Percentiles rank a stretch among this genome's conserved stretches.
These are phyloP conservation scores for Cephalotes varians DNA, from an alignment of 2,888 invertebrate species.

Conservation along the genomic window DNA sequence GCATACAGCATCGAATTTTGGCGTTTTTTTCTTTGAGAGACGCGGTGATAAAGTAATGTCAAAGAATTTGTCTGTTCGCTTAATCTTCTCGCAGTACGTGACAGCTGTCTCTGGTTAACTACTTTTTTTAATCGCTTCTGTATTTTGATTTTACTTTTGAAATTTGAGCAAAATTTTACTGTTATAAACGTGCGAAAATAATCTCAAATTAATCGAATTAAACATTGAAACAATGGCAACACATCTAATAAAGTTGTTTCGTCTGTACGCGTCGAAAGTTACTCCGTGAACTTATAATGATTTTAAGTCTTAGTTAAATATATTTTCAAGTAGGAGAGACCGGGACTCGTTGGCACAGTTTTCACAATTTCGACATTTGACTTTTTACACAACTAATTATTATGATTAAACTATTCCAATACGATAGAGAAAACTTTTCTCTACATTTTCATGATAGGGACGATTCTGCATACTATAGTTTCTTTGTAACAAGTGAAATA, in stretches of 20 bases:
- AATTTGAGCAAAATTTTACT: neutral
- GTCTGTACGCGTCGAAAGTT: neutral
- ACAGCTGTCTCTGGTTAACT: neutral
- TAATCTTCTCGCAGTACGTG: neutral
- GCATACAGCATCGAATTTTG: neutral
- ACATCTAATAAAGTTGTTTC: neutral
- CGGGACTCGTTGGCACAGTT: too few species aligned
- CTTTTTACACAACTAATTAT: too few species aligned
- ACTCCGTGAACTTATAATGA: neutral
- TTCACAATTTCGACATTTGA: too few species aligned
- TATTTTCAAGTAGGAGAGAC: too few species aligned
- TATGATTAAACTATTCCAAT: too few species aligned
- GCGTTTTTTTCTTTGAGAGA: neutral
- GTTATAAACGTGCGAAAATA: neutral
- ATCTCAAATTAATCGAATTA: neutral
- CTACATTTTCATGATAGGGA: too few species aligned
- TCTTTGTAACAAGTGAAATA: too few species aligned
- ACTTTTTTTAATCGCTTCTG: neutral
- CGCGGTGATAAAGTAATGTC: neutral
- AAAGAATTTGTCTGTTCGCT: constrained; percentile 3
- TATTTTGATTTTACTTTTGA: neutral
- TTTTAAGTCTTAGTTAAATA: constrained; percentile 7
- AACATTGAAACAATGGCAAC: neutral
- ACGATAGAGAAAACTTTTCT: too few species aligned
- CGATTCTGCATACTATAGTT: too few species aligned